Percentiles rank a stretch among this genome's conserved stretches.
Conservation (phyloP, 2,888 invertebrate genomes). For the Pediacus dermestoides region DNA sequence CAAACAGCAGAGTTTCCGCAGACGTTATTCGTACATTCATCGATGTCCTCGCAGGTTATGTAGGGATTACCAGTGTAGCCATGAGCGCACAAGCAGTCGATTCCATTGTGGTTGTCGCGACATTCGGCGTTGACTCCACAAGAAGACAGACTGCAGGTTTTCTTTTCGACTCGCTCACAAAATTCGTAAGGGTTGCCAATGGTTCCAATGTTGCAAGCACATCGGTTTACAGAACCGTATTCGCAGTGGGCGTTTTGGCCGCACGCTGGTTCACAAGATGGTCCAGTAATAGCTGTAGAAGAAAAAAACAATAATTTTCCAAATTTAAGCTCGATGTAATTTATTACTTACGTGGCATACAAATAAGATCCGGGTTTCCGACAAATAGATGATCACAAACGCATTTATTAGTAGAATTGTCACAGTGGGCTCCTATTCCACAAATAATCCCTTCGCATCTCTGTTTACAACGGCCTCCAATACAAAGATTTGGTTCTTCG, state of each 20-base stretch:
- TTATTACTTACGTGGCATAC: constrained; percentile 80
- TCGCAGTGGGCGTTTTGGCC: constrained; percentile 83
- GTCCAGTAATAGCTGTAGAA: constrained; percentile 68
- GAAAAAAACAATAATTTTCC: constrained; percentile 24
- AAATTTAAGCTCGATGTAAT: constrained; percentile 1
- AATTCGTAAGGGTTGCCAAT: constrained; percentile 85
- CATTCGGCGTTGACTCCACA: constrained; percentile 82
- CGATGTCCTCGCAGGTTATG: constrained; percentile 73
- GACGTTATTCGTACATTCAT: constrained; percentile 76
- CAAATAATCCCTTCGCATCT: constrained; percentile 84
- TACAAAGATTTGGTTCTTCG: constrained; percentile 74
- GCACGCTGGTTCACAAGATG: constrained; percentile 76
- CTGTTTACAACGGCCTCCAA: constrained; percentile 84
- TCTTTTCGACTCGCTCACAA: constrained; percentile 68
- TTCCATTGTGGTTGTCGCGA: constrained; percentile 66
- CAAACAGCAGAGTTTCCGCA: constrained; percentile 85
- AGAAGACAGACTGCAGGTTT: constrained; percentile 66
- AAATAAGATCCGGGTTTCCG: constrained; percentile 84
- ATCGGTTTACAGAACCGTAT: constrained; percentile 71
- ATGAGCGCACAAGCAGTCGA: constrained; percentile 78
- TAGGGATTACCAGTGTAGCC: constrained; percentile 87
- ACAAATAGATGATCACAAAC: constrained; percentile 83
- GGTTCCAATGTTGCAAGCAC: constrained; percentile 79
- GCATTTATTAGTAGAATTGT: constrained; percentile 76
- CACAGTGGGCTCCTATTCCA: constrained; percentile 84